phyloP scores from a whole-genome alignment of 2,797 vertebrate species.

The Rhynchonycteris naso region DNA sequence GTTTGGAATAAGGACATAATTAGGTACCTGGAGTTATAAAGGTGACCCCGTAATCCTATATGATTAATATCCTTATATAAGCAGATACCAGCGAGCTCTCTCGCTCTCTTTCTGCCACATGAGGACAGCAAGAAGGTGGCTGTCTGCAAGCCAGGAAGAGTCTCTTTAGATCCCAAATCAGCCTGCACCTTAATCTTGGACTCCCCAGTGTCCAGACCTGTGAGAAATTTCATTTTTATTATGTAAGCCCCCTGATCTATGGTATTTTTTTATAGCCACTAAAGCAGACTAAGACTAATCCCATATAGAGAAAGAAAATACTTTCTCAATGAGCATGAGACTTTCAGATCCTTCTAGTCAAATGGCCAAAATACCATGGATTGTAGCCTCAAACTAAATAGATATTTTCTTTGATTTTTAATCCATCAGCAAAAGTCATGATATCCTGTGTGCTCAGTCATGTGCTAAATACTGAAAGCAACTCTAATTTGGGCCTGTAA shows the following conservation, averaged over 20 bases:
- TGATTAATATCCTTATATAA: not conserved
- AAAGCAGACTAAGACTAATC: not conserved
- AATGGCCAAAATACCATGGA: not conserved
- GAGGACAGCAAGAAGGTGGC: not conserved
- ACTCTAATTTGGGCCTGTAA: conserved; percentile 24
- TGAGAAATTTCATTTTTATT: not conserved
- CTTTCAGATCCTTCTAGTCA: not conserved
- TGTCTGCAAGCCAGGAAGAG: not conserved
- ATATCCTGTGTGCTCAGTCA: not conserved
- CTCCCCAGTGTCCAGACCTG: not conserved
- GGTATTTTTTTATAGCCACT: not conserved
- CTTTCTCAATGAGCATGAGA: not conserved
- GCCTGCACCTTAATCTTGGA: not conserved
- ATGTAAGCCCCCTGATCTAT: not conserved
- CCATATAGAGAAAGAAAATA: not conserved
- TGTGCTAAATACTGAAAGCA: conserved; percentile 2
- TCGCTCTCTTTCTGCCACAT: not conserved
- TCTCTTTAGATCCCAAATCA: not conserved
- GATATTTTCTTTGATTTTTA: conserved; percentile 24
- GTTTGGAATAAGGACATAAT: not conserved
- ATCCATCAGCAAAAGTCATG: conserved; percentile 38
- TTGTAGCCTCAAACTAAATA: not conserved
- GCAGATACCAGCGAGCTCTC: not conserved
- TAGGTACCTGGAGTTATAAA: not conserved
- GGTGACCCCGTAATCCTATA: not conserved